Percentiles rank a stretch among this genome's conserved stretches.
phyloP scores from a whole-genome alignment of 1,140 invertebrate genomes.

The Rhopalosiphum padi region DNA sequence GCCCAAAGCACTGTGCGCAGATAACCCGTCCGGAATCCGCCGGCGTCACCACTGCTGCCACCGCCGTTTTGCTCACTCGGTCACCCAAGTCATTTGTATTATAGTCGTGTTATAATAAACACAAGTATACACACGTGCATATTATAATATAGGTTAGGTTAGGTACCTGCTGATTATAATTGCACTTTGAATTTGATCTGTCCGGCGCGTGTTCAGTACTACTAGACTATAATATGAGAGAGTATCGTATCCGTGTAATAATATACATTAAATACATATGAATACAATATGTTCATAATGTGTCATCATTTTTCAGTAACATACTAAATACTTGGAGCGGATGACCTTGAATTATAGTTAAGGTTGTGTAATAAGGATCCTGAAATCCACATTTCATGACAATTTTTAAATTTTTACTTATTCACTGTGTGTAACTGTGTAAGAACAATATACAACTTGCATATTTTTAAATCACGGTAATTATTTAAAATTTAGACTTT shows the following conservation, averaged over 20 bases:
- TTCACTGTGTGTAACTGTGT: not conserved
- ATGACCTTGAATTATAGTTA: too few species aligned
- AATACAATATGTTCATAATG: not conserved
- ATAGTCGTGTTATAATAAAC: not conserved
- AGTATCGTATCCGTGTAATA: not conserved
- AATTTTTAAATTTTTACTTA: too few species aligned
- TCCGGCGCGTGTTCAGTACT: not conserved
- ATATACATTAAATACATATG: not conserved
- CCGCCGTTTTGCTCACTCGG: not conserved
- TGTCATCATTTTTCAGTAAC: too few species aligned
- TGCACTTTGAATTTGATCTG: not conserved
- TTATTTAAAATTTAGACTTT: not conserved
- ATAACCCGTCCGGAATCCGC: slow-evolving; percentile 48
- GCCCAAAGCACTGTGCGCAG: slow-evolving; percentile 45
- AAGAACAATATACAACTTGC: not conserved
- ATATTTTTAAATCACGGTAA: not conserved
- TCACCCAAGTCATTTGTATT: not conserved
- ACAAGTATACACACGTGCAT: not conserved
- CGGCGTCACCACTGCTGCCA: not conserved
- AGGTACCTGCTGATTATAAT: slow-evolving; percentile 11
- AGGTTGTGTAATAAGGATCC: too few species aligned
- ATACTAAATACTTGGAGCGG: not conserved
- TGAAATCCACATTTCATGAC: too few species aligned
- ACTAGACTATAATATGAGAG: not conserved
- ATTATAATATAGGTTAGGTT: not conserved